Evolutionary conservation across 1,140 invertebrate species (phyloP), one percentile per base, ranked within the genome.

Genomic region (Drosophila tropicalis): DNA sequence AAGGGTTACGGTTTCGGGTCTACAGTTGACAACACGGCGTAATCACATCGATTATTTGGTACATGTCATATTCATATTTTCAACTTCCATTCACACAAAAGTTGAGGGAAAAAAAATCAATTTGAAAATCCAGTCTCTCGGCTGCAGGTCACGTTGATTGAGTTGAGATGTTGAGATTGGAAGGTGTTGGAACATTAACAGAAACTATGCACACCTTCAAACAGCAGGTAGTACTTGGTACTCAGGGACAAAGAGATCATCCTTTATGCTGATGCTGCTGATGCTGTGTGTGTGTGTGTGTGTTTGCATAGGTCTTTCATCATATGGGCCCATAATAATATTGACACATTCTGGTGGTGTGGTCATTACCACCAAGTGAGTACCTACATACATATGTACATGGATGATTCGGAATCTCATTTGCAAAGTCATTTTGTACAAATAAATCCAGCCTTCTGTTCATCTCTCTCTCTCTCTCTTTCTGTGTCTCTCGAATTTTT

Each of bases 341-440:
- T 90, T 90, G 80, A 89, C 83, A 81, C 51, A 72, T 74, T 84
- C 70, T 51, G 81, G 76, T 75, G 64, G 44, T 66, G 65, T 57
- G 65, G 51, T 57, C 36, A 51, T n/a, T 51, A 51, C 44, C 15
- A 39, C 36, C 41, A 44, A 44, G n/a, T 6, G 10, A 44, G 41
- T 44, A 44, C n/a, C 5, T 15, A 17, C n/a, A 15, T 44, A 17
- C 2, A 2, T 40, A 22, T 15, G 19, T 22, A n/a, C 5, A 29
- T n/a, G 62, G 32, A 15, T 55, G 56, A 17, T 60, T 56, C 56
- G 58, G 84, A 90, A 91, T 91, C 90, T 91, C 79, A 91, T 91
- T 91, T 91, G 89, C 82, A 80, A 91, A 91, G 89, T 91, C 89
- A 91, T 91, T 91, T 91, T 91, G 81, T 81, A 80, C 70, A 91